Conservation (phyloP, 1,140 invertebrate species). For the Atopsyche davidsoni region DNA sequence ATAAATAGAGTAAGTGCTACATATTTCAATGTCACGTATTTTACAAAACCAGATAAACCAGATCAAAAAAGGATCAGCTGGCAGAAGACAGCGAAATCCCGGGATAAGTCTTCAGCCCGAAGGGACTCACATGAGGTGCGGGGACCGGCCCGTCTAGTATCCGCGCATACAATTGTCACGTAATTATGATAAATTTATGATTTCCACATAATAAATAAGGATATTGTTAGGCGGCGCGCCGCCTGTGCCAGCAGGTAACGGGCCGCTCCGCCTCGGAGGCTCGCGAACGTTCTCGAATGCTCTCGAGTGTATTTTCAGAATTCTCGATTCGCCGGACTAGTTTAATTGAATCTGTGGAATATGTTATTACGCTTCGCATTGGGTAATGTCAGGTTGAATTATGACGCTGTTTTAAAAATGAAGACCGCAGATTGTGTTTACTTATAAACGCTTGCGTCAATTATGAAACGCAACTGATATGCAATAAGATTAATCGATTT, state of each 20-base stretch:
- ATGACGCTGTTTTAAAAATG: not conserved
- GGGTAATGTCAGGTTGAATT: not conserved
- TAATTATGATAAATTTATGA: constrained; percentile 24
- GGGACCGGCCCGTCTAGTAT: too few species aligned
- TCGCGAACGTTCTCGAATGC: too few species aligned
- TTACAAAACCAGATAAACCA: too few species aligned
- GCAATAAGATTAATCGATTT: not conserved
- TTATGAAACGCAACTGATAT: not conserved
- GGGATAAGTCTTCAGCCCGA: too few species aligned
- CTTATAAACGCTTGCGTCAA: not conserved
- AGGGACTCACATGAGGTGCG: too few species aligned
- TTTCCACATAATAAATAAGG: constrained; percentile 13
- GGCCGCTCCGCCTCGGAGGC: too few species aligned
- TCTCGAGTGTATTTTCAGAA: not conserved
- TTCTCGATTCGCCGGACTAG: not conserved
- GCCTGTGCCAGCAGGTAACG: too few species aligned
- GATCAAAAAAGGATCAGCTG: too few species aligned
- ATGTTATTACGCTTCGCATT: not conserved
- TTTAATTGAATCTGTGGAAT: constrained; percentile 3
- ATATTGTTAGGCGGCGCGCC: constrained; percentile 1
- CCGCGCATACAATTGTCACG: constrained; percentile 21
- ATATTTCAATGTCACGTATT: too few species aligned
- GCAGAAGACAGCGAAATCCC: too few species aligned
- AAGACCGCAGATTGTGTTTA: constrained; percentile 1
- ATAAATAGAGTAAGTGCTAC: too few species aligned